A percentile compares a stretch with the other conserved stretches of the same genome.
Conservation (phyloP, 1,140 invertebrate species). For the Vanessa atalanta region DNA sequence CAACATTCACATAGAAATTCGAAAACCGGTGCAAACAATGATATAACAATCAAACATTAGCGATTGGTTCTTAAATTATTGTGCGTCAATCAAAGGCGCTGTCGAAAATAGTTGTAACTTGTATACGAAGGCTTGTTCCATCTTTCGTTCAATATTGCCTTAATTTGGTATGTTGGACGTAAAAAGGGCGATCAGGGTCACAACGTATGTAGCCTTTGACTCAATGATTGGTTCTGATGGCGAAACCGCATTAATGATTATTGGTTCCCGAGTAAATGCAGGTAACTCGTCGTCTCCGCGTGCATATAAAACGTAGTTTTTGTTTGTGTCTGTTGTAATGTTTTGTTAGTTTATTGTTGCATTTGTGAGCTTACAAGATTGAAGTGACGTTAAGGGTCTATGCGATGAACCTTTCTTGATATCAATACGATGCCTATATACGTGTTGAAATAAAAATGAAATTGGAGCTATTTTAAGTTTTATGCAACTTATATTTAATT, state of each 20-base stretch:
- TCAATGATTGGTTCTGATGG: conserved; percentile 40
- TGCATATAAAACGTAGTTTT: not conserved
- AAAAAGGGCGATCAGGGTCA: conserved; percentile 60
- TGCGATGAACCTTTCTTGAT: too few relatives aligned
- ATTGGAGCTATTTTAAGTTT: too few relatives aligned
- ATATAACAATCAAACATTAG: conserved; percentile 66
- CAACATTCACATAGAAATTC: conserved; percentile 48
- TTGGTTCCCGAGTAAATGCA: conserved; percentile 25
- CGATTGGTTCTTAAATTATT: conserved; percentile 62
- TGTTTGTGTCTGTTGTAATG: not conserved
- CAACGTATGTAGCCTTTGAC: conserved; percentile 37
- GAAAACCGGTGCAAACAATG: conserved; percentile 61
- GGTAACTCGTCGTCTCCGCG: conserved; percentile 12
- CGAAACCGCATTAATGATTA: conserved; percentile 45
- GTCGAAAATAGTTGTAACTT: conserved; percentile 53
- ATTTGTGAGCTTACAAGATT: not conserved
- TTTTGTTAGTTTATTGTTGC: not conserved
- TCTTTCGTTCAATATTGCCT: conserved; percentile 69
- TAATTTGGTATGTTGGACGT: conserved; percentile 68
- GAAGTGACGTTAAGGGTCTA: not conserved
- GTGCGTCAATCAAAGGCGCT: conserved; percentile 64
- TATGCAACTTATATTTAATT: too few relatives aligned
- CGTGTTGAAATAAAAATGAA: too few relatives aligned
- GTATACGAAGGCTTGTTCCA: conserved; percentile 45
- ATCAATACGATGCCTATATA: too few relatives aligned